A percentile compares a stretch with the other conserved stretches of the same genome.
Conservation (phyloP, 1,140 invertebrate species). For the Nautilus pompilius region DNA sequence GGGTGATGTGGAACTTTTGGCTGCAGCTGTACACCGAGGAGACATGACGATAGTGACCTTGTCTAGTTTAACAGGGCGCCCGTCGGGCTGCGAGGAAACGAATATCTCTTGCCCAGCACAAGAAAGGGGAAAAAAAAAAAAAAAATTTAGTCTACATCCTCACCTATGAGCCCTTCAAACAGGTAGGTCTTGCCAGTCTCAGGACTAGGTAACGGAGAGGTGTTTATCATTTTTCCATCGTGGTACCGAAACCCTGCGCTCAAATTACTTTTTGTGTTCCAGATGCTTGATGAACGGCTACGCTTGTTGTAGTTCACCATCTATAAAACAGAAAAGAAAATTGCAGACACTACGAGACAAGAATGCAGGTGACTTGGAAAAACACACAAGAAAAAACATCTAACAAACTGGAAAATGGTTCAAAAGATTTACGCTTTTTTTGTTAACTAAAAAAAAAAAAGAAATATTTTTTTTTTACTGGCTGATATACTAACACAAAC, state of each 20-base stretch:
- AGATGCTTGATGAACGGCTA: slow-evolving; percentile 40
- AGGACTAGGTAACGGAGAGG: slow-evolving; percentile 62
- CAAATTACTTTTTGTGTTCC: slow-evolving; percentile 88
- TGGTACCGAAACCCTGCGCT: slow-evolving; percentile 85
- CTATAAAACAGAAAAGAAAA: slow-evolving; percentile 4
- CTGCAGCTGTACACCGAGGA: not conserved
- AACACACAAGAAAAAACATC: too few relatives aligned
- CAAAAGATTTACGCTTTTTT: too few relatives aligned
- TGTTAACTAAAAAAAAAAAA: too few relatives aligned
- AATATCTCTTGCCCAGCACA: too few relatives aligned
- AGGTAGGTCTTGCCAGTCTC: slow-evolving; percentile 85
- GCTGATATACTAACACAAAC: too few relatives aligned
- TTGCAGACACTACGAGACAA: too few relatives aligned
- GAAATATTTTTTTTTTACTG: too few relatives aligned
- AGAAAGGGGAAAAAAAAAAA: not conserved
- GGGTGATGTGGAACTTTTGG: not conserved
- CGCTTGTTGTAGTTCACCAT: slow-evolving; percentile 26
- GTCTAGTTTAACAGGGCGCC: too few relatives aligned
- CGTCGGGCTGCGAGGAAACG: too few relatives aligned
- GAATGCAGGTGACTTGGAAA: too few relatives aligned
- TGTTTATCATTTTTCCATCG: slow-evolving; percentile 81
- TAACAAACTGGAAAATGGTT: too few relatives aligned
- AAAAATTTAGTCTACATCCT: slow-evolving; percentile 14
- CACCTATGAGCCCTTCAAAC: slow-evolving; percentile 72
- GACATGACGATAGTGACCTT: too few relatives aligned